Conservation (phyloP, 2,113 vertebrate species). For the Mustelus asterias region DNA sequence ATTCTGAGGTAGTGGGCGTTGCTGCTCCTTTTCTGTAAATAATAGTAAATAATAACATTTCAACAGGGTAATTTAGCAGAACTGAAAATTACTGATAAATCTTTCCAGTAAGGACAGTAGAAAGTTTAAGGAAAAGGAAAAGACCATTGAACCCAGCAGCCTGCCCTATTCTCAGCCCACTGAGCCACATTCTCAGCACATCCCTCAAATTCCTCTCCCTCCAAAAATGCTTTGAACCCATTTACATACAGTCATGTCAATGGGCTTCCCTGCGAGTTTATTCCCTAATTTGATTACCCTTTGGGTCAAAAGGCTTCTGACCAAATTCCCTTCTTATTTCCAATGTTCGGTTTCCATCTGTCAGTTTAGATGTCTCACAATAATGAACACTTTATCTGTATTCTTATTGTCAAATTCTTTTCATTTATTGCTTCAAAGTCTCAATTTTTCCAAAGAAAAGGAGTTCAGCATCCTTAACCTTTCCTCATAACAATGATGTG, state of each 20-base stretch:
- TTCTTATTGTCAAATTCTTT: neutral
- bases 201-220: neutral
- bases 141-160: neutral
- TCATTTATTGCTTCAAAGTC: neutral
- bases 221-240: neutral
- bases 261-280: neutral
- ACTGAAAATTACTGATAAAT: neutral
- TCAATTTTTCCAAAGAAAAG: neutral
- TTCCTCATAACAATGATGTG: neutral
- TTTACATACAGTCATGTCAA: neutral
- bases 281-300: neutral
- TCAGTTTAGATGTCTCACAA: neutral
- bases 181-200: neutral
- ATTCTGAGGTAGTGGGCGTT: neutral
- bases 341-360: neutral
- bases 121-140: neutral
- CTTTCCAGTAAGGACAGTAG: neutral
- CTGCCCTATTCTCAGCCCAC: neutral
- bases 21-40: neutral
- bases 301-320: neutral
- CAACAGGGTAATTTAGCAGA: neutral
- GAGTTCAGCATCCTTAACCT: neutral
- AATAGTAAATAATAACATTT: neutral
- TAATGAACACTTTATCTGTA: neutral
- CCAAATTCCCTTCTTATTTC: neutral